Evolutionary conservation across 1,140 invertebrate species (phyloP).

Genomic region (Octopus sinensis): DNA sequence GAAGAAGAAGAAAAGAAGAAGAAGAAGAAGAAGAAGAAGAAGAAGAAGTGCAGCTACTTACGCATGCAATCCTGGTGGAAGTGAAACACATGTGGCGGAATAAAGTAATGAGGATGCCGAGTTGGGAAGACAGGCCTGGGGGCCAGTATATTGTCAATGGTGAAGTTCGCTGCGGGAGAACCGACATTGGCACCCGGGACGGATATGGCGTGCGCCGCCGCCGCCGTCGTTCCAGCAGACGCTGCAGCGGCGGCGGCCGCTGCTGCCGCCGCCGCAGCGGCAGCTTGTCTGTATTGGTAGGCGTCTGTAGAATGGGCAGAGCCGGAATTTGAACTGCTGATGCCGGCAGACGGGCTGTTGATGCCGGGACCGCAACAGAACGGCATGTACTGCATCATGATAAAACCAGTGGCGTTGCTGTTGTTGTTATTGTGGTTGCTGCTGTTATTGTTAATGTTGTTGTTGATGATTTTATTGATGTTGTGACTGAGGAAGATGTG

Average conservation of each 20-base stretch:
- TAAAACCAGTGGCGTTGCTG: not conserved
- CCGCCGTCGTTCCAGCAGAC: not conserved
- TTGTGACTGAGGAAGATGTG: not conserved
- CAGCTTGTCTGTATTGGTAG: not conserved
- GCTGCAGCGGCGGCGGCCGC: not conserved
- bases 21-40: not conserved
- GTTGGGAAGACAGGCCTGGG: slow-evolving; percentile 22
- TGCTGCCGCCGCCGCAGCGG: not conserved
- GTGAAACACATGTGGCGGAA: slow-evolving; percentile 5
- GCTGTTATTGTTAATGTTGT: not conserved
- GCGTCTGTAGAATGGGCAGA: not conserved
- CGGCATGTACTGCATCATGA: slow-evolving; percentile 19
- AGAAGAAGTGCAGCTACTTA: not conserved
- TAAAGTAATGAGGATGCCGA: slow-evolving; percentile 19
- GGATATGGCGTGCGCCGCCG: not conserved
- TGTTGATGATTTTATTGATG: not conserved
- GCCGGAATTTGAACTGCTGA: not conserved
- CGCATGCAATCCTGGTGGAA: slow-evolving; percentile 8
- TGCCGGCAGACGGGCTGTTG: not conserved
- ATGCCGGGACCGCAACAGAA: not conserved
- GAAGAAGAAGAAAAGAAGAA: not conserved
- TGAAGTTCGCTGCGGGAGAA: slow-evolving; percentile 14
- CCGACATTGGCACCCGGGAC: not conserved
- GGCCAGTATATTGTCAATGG: slow-evolving; percentile 32
- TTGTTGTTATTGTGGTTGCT: not conserved